phyloP scores from a whole-genome alignment of 1,140 invertebrate genomes.

The Trachymyrmex cornetzi region DNA sequence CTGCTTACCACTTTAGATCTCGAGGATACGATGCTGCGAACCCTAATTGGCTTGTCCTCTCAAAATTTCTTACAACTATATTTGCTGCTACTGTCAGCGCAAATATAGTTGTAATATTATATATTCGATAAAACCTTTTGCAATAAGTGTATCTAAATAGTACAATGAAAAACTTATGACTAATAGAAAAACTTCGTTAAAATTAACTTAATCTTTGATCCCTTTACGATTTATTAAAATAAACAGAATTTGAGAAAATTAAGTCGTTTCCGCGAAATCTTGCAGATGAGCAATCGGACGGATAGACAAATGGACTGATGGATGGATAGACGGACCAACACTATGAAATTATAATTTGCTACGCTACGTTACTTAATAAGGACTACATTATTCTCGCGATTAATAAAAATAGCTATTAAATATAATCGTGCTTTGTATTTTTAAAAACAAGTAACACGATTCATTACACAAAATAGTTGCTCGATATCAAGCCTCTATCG shows the following conservation, averaged over 20 bases:
- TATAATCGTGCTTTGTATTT: conserved; percentile 1
- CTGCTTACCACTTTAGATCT: conserved; percentile 51
- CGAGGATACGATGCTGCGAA: conserved; percentile 50
- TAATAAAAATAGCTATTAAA: conserved; percentile 17
- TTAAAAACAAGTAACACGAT: background rate
- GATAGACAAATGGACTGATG: no score
- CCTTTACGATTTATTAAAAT: no score
- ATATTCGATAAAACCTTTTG: background rate
- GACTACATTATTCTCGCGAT: background rate
- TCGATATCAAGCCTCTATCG: conserved; percentile 38
- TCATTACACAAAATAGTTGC: conserved; percentile 28
- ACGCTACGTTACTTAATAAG: no score
- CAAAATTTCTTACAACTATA: conserved; percentile 75
- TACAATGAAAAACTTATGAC: no score
- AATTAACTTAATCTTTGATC: no score
- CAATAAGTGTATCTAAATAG: no score
- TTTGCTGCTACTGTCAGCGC: conserved; percentile 21
- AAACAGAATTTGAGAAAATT: no score
- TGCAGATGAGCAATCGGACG: no score
- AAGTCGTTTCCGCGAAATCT: no score
- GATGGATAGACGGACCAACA: no score
- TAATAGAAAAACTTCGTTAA: no score
- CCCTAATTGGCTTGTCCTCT: conserved; percentile 80
- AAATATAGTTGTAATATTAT: background rate
- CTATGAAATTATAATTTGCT: no score